Evolutionary conservation across 2,113 vertebrate species (phyloP), one percentile per base, ranked within the genome.

Genomic region (Hemiprocne comata): DNA sequence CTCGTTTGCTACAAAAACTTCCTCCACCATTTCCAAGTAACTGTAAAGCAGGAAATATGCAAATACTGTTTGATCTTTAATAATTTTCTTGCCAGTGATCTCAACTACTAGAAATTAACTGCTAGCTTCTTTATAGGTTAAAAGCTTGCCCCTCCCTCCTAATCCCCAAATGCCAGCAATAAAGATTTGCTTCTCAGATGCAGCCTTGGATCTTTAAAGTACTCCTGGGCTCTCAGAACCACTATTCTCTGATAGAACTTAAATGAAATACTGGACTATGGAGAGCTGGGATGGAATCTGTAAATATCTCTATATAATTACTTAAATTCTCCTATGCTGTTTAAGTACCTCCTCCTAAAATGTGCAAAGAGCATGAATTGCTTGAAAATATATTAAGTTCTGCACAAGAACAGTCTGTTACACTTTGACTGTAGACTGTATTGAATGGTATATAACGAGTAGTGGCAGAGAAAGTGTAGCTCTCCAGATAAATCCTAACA

Each of bases 401-500:
- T 55, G 60, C 76, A 51, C 8, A 13, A 46, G 61, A 53, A 11
- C 0, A 2, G 19, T 55, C 33, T 44, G 16, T 29, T 9, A 12
- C 13, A 17, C 31, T 65, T n/a, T 5, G 71, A 26, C 17, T 42
- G 60, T 77, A 78, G 50, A 10, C 64, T 90, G 60, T 46, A 42
- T 17, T 46, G 62, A 86, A 67, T 23, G 74, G 77, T 40, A 4
- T 4, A 64, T 55, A 70, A 90, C 83, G 70, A 36, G 53, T 10
- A 60, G 69, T 74, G 64, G 54, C 54, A 8, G 74, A 82, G 54
- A 83, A 46, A 50, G 78, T 28, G 48, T 87, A 95, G 66, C 91
- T 86, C 80, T 92, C 94, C 76, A 83, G 93, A 72, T 5, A 67
- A 91, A 95, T 48, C 66, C 73, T 89, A 93, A 77, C 44, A 70